These are phyloP conservation scores for Taenioides sp. DNA, from an alignment of 2,797 vertebrate species.

Conservation along the genomic window DNA sequence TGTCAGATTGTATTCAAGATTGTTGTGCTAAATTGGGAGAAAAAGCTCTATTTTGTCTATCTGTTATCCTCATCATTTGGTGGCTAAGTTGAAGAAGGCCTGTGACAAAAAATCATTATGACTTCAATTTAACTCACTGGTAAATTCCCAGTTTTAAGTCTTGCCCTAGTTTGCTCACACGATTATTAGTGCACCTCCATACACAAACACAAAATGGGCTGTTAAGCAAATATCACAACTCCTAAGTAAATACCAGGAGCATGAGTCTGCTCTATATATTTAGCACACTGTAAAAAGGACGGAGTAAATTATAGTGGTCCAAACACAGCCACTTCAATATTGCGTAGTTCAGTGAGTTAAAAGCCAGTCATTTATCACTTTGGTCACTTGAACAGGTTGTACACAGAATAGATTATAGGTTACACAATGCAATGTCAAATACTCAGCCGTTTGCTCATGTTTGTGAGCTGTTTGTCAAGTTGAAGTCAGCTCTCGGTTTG, in stretches of 20 bases:
- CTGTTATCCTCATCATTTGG: background rate
- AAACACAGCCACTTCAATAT: background rate
- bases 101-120: background rate
- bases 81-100: background rate
- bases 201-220: background rate
- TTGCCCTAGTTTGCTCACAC: background rate
- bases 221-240: conserved; percentile 16
- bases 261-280: background rate
- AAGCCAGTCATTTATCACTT: conserved; percentile 7
- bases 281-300: background rate
- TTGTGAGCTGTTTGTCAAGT: conserved; percentile 8
- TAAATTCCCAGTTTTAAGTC: too few relatives aligned
- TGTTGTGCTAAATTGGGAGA: background rate
- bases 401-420: conserved; percentile 12
- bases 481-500: background rate
- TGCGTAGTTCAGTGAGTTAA: background rate
- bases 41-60: background rate
- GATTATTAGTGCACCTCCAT: background rate
- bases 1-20: background rate
- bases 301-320: background rate
- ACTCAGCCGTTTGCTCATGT: conserved; percentile 5
- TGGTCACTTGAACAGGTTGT: background rate
- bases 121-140: background rate
- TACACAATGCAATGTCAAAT: conserved; percentile 1
- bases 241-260: conserved; percentile 19